These are phyloP conservation scores for Hirtodrosophila cameraria DNA, from an alignment of 2,888 invertebrate species.

Conservation along the genomic window DNA sequence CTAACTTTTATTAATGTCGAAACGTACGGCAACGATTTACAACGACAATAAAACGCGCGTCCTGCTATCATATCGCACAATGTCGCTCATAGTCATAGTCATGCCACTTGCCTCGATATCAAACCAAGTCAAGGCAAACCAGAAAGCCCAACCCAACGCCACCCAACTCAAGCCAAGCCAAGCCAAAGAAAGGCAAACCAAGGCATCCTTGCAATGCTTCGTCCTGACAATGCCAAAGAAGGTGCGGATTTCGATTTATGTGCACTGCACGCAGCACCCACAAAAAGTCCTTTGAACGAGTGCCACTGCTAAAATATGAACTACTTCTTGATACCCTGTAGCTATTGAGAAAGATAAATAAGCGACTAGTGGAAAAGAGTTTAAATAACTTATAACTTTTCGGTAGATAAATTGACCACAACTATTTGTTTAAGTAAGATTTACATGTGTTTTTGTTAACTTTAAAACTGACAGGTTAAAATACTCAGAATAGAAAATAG, in stretches of 20 bases:
- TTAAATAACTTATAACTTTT: no score
- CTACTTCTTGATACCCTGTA: slow-evolving; percentile 11
- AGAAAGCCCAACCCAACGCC: slow-evolving; percentile 10
- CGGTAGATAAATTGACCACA: no score
- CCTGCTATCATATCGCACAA: slow-evolving; percentile 79
- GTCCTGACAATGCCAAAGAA: slow-evolving; percentile 75
- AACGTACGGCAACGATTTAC: slow-evolving; percentile 79
- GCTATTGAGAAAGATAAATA: neutral
- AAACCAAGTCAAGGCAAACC: slow-evolving; percentile 58
- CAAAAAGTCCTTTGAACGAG: slow-evolving; percentile 44
- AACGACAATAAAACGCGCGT: slow-evolving; percentile 79
- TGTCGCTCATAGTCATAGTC: slow-evolving; percentile 78
- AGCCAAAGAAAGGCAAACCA: slow-evolving; percentile 31
- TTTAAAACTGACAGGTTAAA: no score
- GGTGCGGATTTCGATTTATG: slow-evolving; percentile 80
- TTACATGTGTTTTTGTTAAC: no score
- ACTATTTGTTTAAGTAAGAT: no score
- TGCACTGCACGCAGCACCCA: slow-evolving; percentile 72
- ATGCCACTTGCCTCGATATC: slow-evolving; percentile 68
- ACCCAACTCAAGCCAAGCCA: slow-evolving; percentile 20
- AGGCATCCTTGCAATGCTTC: slow-evolving; percentile 51
- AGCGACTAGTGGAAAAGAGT: no score
- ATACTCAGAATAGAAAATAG: no score
- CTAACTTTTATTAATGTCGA: slow-evolving; percentile 79
- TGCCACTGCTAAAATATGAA: neutral